Evolutionary conservation across 2,113 vertebrate genomes (phyloP), one percentile per base, ranked within the genome.

Genomic region (Cryptotis parvus): DNA sequence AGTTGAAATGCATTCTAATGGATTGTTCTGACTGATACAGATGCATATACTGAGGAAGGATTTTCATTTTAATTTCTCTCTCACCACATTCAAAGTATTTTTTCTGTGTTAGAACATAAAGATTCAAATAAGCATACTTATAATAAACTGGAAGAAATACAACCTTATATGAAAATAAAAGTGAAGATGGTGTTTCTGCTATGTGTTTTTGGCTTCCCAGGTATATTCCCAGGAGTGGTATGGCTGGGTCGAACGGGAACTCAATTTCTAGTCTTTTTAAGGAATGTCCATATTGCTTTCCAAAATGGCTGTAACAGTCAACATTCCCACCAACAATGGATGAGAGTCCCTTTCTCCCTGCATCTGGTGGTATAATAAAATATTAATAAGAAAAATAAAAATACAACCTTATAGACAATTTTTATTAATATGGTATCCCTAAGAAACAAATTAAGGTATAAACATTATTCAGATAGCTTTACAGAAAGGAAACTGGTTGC

Each of bases 351-450:
- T n/a, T n/a, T n/a, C n/a, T n/a, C n/a, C n/a, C n/a, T n/a, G n/a
- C n/a, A n/a, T n/a, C n/a, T n/a, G n/a, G n/a, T n/a, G n/a, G n/a
- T n/a, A n/a, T n/a, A n/a, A n/a, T n/a, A n/a, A n/a, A n/a, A n/a
- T n/a, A n/a, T n/a, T n/a, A n/a, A n/a, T n/a, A n/a, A n/a, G n/a
- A n/a, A n/a, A n/a, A n/a, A n/a, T n/a, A n/a, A n/a, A 58, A 58
- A 58, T 58, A 24, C 55, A 58, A 65, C 58, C 87, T 93, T 81
- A 84, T 76, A 65, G 41, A 90, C 58, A 85, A 79, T 82, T 83
- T 97, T 97, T 96, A 96, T 96, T 95, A 81, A 93, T 41, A 84
- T 92, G 82, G 79, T 93, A 95, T 96, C 95, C 95, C 95, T 97
- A 95, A 95, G 95, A 95, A 74, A 78, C 89, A 96, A 58, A 82